Percentiles rank a stretch among this genome's conserved stretches.
Conservation (phyloP, 2,888 invertebrate genomes). For the Agrypnus murinus region DNA sequence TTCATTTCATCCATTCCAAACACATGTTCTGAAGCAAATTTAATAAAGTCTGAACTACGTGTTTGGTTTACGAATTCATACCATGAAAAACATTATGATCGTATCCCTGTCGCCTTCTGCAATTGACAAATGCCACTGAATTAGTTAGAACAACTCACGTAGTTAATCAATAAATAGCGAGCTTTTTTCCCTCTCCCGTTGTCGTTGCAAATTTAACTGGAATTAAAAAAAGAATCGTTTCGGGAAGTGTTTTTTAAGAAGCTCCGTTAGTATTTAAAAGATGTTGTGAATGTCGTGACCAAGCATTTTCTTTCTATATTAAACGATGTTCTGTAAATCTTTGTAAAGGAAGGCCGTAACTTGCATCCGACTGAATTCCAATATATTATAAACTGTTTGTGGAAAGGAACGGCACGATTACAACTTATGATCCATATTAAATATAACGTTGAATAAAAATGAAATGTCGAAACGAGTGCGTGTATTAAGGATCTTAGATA, state of each 20-base stretch:
- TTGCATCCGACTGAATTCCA: constrained; percentile 30
- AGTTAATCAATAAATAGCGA: constrained; percentile 12
- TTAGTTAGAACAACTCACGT: constrained; percentile 30
- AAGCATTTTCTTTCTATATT: constrained; percentile 34
- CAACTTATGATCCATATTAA: constrained; percentile 27
- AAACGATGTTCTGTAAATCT: constrained; percentile 32
- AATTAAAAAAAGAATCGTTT: no score
- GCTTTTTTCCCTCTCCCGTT: not conserved
- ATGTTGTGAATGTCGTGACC: constrained; percentile 19
- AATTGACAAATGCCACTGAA: constrained; percentile 28
- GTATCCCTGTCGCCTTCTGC: constrained; percentile 9
- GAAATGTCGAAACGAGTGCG: no score
- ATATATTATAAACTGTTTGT: constrained; percentile 41
- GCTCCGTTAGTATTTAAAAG: no score
- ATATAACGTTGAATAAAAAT: constrained; percentile 7
- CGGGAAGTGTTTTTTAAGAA: no score
- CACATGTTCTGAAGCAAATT: constrained; percentile 45
- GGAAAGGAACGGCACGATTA: constrained; percentile 34
- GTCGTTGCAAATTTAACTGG: no score
- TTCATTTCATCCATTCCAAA: constrained; percentile 28
- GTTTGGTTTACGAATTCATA: constrained; percentile 35
- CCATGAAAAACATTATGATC: constrained; percentile 13
- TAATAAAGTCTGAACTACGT: constrained; percentile 43
- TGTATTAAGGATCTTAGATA: no score
- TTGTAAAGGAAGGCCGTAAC: constrained; percentile 25